Base-by-base conservation (phyloP, 2,113 vertebrate genomes). In the Seriola dumerili region DNA sequence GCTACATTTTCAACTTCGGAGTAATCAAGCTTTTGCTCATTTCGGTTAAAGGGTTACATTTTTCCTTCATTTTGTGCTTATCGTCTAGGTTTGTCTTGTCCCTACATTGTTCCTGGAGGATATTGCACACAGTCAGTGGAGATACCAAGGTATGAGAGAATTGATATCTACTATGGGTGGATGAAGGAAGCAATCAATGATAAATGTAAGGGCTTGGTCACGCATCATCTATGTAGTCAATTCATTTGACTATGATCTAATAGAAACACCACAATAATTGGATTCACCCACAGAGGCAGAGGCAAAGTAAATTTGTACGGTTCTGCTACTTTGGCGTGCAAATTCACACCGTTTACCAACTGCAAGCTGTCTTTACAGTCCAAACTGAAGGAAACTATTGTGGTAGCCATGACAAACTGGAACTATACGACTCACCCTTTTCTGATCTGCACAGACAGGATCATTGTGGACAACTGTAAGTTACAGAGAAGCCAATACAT, bases 11-110 rank as follows among this genome's bases (percentile, higher is more conserved):
- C 32, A 86, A 70, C 58, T 66, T 23, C 14, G 13, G 19, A 76
- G 50, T 79, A 77, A 84, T 81, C 68, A 68, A 72, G 55, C 42
- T 73, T 72, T 84, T 44, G 54, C 61, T 78, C 59, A 83, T 74
- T 81, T 77, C 4, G 4, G 32, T 70, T 68, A 48, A 66, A 73
- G 34, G 25, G 55, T 67, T 42, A 72, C 19, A 46, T 23, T 34
- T 32, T 44, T 57, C 54, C 9, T 59, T 71, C 46, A 50, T 83
- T 83, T 66, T 61, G 29, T 23, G 72, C 61, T 70, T 50, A 73
- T 77, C n/a, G 1, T 70, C 36, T 36, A 0, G 46, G 8, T 67
- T 68, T 72, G 21, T 55, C n/a, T 71, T 16, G 42, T 50, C 52
- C 46, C 55, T 32, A 25, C 42, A 61, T 67, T 78, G 23, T 58